Conservation (phyloP, 2,797 vertebrate genomes). For the Streptopelia turtur region DNA sequence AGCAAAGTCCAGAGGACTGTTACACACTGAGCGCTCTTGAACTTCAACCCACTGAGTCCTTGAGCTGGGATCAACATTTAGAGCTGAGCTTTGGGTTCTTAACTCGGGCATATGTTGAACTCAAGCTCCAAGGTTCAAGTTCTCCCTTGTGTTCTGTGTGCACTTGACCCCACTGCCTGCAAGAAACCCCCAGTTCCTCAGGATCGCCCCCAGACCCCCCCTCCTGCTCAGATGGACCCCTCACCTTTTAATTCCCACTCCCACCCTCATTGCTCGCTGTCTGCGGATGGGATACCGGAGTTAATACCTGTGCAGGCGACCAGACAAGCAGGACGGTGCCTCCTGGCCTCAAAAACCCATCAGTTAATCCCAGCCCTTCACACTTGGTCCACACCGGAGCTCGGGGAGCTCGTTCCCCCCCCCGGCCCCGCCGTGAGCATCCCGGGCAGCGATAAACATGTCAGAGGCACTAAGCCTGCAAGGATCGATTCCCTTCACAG, state of each 20-base stretch:
- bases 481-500: constrained; percentile 64
- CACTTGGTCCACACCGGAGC: accelerated
- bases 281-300: accelerated
- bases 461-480: constrained; percentile 7
- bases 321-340: not conserved
- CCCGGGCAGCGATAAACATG: not conserved
- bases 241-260: not conserved
- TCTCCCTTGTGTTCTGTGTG: not conserved
- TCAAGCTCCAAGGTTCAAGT: not conserved
- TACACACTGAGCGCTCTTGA: not conserved
- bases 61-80: not conserved
- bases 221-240: accelerated
- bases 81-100: not conserved
- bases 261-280: accelerated
- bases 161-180: accelerated
- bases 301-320: accelerated
- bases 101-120: not conserved
- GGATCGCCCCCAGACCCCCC: not conserved
- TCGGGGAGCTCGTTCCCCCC: not conserved
- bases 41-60: not conserved
- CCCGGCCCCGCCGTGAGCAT: not conserved
- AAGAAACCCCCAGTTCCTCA: not conserved
- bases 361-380: not conserved
- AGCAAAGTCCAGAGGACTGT: not conserved
- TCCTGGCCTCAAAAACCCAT: not conserved